Base-by-base conservation (phyloP, 2,113 vertebrate genomes). In the Sorex fumeus region DNA sequence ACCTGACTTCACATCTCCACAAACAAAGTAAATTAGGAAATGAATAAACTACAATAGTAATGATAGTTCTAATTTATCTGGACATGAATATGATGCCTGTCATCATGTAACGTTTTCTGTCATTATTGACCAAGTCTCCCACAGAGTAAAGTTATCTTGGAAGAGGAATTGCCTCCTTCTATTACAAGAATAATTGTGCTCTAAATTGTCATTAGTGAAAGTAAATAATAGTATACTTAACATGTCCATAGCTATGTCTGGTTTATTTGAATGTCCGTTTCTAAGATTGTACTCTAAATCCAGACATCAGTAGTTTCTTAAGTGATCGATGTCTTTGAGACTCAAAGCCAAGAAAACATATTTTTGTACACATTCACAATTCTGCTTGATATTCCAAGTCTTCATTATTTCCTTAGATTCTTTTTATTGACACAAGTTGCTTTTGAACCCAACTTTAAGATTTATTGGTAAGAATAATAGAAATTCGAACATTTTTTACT, bases 391-490 rank as follows among this genome's bases (percentile, higher is more conserved):
- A 91, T 81, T 87, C 64, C 83, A 87, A 19, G 43, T 25, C 45
- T 80, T 84, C 6, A 10, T 89, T 85, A 83, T 94, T 88, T 88
- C 47, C 40, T 78, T 91, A 84, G 45, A 62, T 86, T 13, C 7
- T 78, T 78, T 86, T 87, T 70, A 69, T 32, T 76, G 64, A 90
- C 13, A 10, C 70, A 86, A 80, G 9, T 3, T 90, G 67, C 47
- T 5, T 43, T 43, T 84, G 40, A 95, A 70, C 70, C 84, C 60
- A 90, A 94, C 6, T 25, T 82, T 84, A 87, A 93, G 81, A 27
- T 79, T 62, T 43, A 36, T 75, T 88, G 43, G 72, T 83, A 75
- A 79, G 66, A 50, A 85, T 79, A 92, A 80, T 87, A 34, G 67
- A 94, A 88, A 79, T 72, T 88, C 85, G 30, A 90, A n/a, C 62